Base-by-base conservation (phyloP, 2,113 vertebrate genomes). In the Ochotona princeps region DNA sequence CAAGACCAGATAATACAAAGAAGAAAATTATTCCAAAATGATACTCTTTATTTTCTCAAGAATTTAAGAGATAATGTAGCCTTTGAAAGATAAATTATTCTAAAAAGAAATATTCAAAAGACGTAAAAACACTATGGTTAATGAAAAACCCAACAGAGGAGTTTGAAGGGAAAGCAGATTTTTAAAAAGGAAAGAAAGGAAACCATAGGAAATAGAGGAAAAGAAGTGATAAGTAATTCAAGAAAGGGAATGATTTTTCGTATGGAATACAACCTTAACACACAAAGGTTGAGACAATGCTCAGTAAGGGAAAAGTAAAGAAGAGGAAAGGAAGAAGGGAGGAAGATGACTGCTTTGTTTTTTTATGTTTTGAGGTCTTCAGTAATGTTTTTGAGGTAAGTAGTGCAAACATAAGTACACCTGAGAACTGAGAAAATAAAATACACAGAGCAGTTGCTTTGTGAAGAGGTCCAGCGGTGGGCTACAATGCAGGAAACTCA, bases 211-310 rank as follows among this genome's bases (percentile, higher is more conserved):
- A 86, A 63, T 67, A 2, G 12, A 81, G 28, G n/a, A 38, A 57
- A 88, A 80, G 21, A 81, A 93, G 70, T 79, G 21, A 89, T 65
- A 51, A 92, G 72, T 84, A 87, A 72, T 82, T 89, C 15, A 95
- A 92, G 80, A 90, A 54, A 92, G 15, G 23, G 30, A 25, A 49
- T 74, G 20, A 38, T 8, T 90, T 83, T 94, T 21, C 44, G 80
- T n/a, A 70, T 49, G 13, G 26, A 90, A 90, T 57, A 20, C 35
- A 78, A 8, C 10, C 32, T 83, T 51, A 49, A 25, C 79, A 17
- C 15, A 83, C 15, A 89, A 91, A 72, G 25, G 57, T 15, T 90
- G 49, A 90, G 8, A 69, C 87, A 73, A 88, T 61, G 23, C 15
- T 75, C 32, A 70, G 18, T 32, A 67, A 63, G 1, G 32, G 8